Evolutionary conservation across 2,113 vertebrate species (phyloP).

Genomic region (Danionella cerebrum): DNA sequence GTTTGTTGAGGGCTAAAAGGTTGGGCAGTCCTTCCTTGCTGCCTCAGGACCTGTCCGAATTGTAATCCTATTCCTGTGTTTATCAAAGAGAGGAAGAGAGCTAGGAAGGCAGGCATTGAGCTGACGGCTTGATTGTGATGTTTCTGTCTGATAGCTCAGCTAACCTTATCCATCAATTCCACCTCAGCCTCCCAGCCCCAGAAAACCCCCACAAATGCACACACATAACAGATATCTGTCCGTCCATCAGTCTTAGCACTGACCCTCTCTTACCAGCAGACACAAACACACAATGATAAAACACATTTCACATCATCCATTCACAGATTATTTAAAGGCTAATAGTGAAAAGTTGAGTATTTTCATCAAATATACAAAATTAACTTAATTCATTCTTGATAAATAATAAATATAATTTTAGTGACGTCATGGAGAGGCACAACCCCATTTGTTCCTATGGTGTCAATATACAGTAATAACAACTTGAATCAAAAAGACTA

Average conservation of each 20-base stretch:
- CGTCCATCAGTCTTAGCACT: constrained; percentile 16
- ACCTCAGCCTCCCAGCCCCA: constrained; percentile 66
- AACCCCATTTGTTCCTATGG: too few species aligned
- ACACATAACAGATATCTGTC: constrained; percentile 29
- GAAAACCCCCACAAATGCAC: constrained; percentile 44
- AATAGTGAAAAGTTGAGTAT: constrained; percentile 16
- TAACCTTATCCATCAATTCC: constrained; percentile 78
- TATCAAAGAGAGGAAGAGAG: constrained; percentile 66
- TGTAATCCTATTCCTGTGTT: constrained; percentile 78
- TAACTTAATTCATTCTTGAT: too few species aligned
- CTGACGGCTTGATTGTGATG: constrained; percentile 78
- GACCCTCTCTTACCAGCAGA: constrained; percentile 17
- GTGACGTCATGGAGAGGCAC: too few species aligned
- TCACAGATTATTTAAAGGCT: constrained; percentile 43
- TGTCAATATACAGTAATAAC: too few species aligned
- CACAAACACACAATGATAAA: constrained; percentile 1
- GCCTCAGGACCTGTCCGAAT: constrained; percentile 67
- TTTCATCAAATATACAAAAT: too few species aligned
- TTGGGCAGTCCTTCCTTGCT: constrained; percentile 55
- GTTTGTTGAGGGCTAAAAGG: constrained; percentile 47
- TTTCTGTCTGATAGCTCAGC: constrained; percentile 71
- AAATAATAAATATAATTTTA: too few species aligned
- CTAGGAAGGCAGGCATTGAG: constrained; percentile 64
- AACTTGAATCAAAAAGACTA: too few species aligned
- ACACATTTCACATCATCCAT: constrained; percentile 2